These are phyloP conservation scores for Andrena dorsata DNA, from an alignment of 2,888 invertebrate genomes.

Conservation along the genomic window DNA sequence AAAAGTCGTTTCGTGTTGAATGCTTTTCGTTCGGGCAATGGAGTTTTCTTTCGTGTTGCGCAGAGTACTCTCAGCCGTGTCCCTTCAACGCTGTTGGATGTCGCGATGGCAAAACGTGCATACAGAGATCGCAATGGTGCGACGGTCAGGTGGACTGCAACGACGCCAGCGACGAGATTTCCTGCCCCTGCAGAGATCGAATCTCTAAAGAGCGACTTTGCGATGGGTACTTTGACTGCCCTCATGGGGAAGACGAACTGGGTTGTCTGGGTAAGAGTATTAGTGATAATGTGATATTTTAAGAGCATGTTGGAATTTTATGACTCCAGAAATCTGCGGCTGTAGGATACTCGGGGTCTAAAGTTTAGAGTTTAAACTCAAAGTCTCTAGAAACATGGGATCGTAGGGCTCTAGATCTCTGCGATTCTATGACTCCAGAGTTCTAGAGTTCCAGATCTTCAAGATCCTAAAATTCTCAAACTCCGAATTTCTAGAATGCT, in stretches of 20 bases:
- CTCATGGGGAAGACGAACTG: conserved; percentile 92
- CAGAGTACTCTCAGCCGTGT: conserved; percentile 19
- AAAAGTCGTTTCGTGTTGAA: not conserved
- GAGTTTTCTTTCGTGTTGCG: not conserved
- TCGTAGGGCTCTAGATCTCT: no score
- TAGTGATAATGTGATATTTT: not conserved
- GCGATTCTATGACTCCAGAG: not conserved
- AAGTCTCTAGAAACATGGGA: no score
- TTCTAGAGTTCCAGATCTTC: not conserved
- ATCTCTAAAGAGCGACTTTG: conserved; percentile 89
- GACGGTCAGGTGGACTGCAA: conserved; percentile 90
- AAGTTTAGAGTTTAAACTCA: no score
- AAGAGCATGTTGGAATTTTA: not conserved
- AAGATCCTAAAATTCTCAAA: no score
- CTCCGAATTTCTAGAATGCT: not conserved
- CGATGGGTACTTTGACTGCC: conserved; percentile 94
- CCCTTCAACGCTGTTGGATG: conserved; percentile 66
- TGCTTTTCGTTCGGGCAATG: not conserved
- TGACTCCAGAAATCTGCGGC: not conserved
- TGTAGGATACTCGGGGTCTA: no score
- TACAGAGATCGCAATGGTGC: conserved; percentile 88
- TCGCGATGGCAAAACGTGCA: conserved; percentile 84
- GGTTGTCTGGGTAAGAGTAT: conserved; percentile 89
- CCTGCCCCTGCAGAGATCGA: conserved; percentile 91
- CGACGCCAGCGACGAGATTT: conserved; percentile 92